Evolutionary conservation across 2,888 invertebrate species (phyloP).

Genomic region (Mythimna ferrago): DNA sequence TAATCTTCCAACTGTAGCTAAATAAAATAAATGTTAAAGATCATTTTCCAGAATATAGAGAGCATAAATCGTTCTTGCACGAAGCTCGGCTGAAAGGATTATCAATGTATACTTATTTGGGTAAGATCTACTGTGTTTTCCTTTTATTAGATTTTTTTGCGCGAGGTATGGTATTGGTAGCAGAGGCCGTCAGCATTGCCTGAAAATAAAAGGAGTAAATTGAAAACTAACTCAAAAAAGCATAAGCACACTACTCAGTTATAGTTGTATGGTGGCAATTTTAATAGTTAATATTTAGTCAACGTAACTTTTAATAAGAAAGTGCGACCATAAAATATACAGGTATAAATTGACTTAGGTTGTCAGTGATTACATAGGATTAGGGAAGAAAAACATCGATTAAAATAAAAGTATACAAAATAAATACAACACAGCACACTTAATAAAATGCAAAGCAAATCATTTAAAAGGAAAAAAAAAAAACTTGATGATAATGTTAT

Average conservation of each 20-base stretch:
- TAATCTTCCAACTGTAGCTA: conserved; percentile 30
- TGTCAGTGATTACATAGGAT: conserved; percentile 39
- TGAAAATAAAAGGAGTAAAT: conserved; percentile 89
- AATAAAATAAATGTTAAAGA: conserved; percentile 21
- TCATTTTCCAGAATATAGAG: conserved; percentile 48
- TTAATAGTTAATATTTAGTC: conserved; percentile 19
- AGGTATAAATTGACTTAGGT: conserved; percentile 35
- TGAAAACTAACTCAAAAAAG: conserved; percentile 82
- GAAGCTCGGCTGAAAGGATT: conserved; percentile 46
- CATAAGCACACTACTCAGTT: conserved; percentile 71
- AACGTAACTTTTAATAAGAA: conserved; percentile 14
- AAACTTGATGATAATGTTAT: conserved; percentile 6
- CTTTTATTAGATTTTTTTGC: conserved; percentile 94
- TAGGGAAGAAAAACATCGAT: conserved; percentile 38
- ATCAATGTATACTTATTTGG: conserved; percentile 63
- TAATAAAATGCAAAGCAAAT: conserved; percentile 52
- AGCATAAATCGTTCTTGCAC: conserved; percentile 53
- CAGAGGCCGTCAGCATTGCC: conserved; percentile 92
- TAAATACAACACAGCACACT: conserved; percentile 45
- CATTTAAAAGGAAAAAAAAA: conserved; percentile 1
- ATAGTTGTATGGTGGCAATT: conserved; percentile 46
- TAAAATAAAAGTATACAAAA: conserved; percentile 52
- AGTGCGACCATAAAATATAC: conserved; percentile 51
- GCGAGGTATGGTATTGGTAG: conserved; percentile 94
- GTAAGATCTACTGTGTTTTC: conserved; percentile 89